A percentile compares a stretch with the other conserved stretches of the same genome.
phyloP scores from a whole-genome alignment of 2,113 vertebrate species.

The human region DNA sequence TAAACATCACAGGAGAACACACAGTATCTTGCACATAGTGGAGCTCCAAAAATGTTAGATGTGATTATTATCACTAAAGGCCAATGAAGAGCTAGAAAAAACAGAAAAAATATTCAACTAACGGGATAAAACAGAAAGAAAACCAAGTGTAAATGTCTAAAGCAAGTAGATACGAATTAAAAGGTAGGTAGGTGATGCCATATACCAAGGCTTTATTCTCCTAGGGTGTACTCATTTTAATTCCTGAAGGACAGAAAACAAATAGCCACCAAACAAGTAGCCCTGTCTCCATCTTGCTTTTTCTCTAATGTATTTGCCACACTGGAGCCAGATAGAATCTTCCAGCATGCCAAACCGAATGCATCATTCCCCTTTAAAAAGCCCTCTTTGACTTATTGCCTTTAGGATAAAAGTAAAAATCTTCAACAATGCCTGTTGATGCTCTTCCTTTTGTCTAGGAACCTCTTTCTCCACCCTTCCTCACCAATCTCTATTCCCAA shows the following conservation, averaged over 20 bases:
- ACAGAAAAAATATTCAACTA: no score
- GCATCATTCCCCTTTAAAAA: not conserved
- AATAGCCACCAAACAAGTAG: not conserved
- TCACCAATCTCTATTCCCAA: not conserved
- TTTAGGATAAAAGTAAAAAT: not conserved
- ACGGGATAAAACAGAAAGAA: no score
- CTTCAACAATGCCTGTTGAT: not conserved
- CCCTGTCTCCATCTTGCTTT: not conserved
- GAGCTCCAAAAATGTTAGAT: not conserved
- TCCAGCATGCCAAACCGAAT: not conserved
- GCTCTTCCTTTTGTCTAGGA: not conserved
- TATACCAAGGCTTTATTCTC: not conserved
- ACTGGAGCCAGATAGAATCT: not conserved
- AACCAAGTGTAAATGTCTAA: no score
- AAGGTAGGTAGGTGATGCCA: not conserved
- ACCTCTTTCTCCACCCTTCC: not conserved
- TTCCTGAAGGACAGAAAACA: no score
- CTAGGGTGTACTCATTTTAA: accelerated
- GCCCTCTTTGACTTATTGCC: no score
- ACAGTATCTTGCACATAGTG: accelerated
- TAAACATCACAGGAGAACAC: not conserved
- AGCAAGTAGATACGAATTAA: not conserved
- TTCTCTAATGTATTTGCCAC: not conserved
- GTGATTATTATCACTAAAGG: not conserved
- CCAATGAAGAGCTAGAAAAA: not conserved